Percentiles rank a stretch among this genome's conserved stretches.
phyloP scores from a whole-genome alignment of 2,888 invertebrate genomes.

The Hoplodrina ambigua region DNA sequence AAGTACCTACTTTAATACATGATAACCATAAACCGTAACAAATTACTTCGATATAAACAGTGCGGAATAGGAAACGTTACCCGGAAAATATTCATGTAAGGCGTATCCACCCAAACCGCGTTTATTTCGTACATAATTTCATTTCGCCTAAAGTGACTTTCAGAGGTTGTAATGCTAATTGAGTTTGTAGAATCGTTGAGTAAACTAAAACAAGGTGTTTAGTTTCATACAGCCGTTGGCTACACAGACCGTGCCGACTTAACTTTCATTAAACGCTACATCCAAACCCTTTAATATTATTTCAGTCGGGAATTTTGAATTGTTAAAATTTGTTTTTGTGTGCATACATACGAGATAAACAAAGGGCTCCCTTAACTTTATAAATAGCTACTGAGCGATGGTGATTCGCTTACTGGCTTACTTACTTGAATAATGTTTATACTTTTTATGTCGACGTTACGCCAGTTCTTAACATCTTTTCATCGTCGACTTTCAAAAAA shows the following conservation, averaged over 20 bases:
- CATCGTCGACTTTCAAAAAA: constrained; percentile 59
- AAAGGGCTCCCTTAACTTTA: constrained; percentile 32
- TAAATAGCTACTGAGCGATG: constrained; percentile 31
- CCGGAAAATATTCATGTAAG: constrained; percentile 55
- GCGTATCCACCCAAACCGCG: constrained; percentile 54
- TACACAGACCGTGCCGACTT: constrained; percentile 69
- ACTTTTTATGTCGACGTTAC: constrained; percentile 46
- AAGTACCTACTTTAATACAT: constrained; percentile 38
- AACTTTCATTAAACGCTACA: constrained; percentile 75
- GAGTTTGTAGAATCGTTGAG: constrained; percentile 81
- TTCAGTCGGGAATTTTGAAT: constrained; percentile 59
- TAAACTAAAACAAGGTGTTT: constrained; percentile 82
- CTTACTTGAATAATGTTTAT: constrained; percentile 38
- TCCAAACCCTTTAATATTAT: constrained; percentile 74
- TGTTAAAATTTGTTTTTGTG: constrained; percentile 58
- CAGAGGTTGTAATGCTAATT: constrained; percentile 81
- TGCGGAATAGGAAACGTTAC: constrained; percentile 46
- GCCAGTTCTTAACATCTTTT: constrained; percentile 55
- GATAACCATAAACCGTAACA: constrained; percentile 46
- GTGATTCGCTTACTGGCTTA: constrained; percentile 52
- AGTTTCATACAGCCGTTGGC: constrained; percentile 78
- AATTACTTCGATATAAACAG: constrained; percentile 52
- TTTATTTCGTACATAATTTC: constrained; percentile 68
- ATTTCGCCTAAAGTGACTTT: constrained; percentile 75
- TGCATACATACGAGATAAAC: constrained; percentile 38